These are phyloP conservation scores for Atopsyche davidsoni DNA, from an alignment of 1,140 invertebrate species.

Conservation along the genomic window DNA sequence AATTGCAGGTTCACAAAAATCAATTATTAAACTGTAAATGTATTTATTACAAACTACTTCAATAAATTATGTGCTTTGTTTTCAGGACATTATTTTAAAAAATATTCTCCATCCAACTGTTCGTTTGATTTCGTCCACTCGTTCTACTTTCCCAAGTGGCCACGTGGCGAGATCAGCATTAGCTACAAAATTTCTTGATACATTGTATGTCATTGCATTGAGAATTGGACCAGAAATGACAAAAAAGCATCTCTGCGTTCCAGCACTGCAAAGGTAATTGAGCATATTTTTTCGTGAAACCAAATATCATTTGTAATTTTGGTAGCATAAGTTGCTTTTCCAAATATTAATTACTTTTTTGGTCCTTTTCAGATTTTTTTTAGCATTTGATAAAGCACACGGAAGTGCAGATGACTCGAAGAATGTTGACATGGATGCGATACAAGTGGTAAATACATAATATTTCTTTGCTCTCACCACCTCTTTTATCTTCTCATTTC, in stretches of 20 bases:
- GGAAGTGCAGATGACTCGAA: conserved; percentile 36
- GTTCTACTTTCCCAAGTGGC: conserved; percentile 74
- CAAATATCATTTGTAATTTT: too few species aligned
- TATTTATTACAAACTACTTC: too few species aligned
- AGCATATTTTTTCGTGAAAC: too few species aligned
- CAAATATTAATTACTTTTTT: neutral
- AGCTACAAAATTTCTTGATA: conserved; percentile 73
- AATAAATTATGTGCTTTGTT: conserved; percentile 3
- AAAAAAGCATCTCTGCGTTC: conserved; percentile 66
- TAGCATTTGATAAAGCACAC: conserved; percentile 79
- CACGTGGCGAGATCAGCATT: conserved; percentile 63
- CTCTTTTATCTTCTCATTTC: conserved; percentile 1
- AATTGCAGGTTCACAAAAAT: conserved; percentile 62
- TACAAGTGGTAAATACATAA: conserved; percentile 12
- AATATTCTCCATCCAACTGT: conserved; percentile 73
- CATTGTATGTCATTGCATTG: conserved; percentile 70
- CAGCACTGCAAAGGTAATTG: conserved; percentile 54
- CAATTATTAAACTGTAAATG: too few species aligned
- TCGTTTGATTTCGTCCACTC: conserved; percentile 64
- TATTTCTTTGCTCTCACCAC: neutral
- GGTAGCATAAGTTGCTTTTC: too few species aligned
- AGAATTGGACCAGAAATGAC: conserved; percentile 81
- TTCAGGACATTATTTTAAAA: conserved; percentile 64
- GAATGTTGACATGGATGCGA: conserved; percentile 13
- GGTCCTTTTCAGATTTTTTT: conserved; percentile 62